Base-by-base conservation (phyloP, 2,113 vertebrate species). In the pig (Sus scrofa) region DNA sequence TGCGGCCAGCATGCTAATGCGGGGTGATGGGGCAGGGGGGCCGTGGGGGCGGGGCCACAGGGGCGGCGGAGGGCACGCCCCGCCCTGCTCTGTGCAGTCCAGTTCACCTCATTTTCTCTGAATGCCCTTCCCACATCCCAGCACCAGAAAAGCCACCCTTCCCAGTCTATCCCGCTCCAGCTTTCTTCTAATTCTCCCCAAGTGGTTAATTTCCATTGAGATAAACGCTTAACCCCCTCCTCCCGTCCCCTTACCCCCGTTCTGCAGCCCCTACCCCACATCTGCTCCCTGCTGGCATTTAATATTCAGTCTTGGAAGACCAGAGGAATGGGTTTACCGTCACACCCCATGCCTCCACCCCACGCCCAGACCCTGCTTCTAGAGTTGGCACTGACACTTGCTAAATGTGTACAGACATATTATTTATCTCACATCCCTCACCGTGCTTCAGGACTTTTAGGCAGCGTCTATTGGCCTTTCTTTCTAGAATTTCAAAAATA, bases 201-300 rank as follows among this genome's bases (percentile, higher is more conserved):
- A 92, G 88, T 77, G 71, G 89, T 88, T 94, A 20, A 93, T 94
- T 95, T 95, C 89, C 74, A 67, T 78, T 89, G 94, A 95, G 93
- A 82, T 74, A 93, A 60, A 62, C 77, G 90, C 86, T 85, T 54
- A 77, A 50, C 44, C 50, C 67, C 78, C 78, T 90, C 30, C 54
- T 22, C 32, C 37, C 24, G 6, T 32, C 68, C 58, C 30, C 56
- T 22, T 0, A 3, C 18, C 68, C 1, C 14, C 2, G 27, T 27
- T 75, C 27, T 54, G 73, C 24, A 20, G 65, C 13, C 11, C 71
- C 27, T 78, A 32, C 86, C 86, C 78, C 62, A 11, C 89, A 87
- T 95, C 96, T 96, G 95, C 90, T 95, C 71, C 96, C 97, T 91
- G 96, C 95, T 89, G 96, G 97, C 91, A 98, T 95, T 92, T 78